Percentiles rank a stretch among this genome's conserved stretches.
phyloP scores from a whole-genome alignment of 1,140 invertebrate genomes.

The Diorhabda elongata region DNA sequence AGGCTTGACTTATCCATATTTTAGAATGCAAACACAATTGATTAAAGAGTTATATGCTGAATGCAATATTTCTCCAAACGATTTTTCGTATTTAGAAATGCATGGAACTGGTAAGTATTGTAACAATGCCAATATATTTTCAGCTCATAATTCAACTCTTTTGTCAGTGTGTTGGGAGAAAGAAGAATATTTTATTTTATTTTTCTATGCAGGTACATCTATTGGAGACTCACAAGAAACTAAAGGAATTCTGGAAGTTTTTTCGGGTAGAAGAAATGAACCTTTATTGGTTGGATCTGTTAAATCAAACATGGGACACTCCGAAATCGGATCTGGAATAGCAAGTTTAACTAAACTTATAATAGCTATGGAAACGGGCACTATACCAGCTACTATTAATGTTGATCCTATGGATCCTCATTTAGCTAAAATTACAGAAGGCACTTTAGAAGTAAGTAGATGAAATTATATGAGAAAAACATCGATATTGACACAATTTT shows the following conservation, averaged over 20 bases:
- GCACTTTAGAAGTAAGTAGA: background rate
- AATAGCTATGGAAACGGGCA: conserved; percentile 61
- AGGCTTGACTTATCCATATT: conserved; percentile 88
- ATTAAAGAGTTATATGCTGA: conserved; percentile 82
- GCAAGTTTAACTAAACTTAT: conserved; percentile 47
- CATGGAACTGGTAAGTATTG: conserved; percentile 70
- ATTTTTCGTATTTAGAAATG: conserved; percentile 80
- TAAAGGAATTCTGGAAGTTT: background rate
- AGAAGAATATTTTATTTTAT: background rate
- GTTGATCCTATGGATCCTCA: conserved; percentile 60
- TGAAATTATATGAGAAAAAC: background rate
- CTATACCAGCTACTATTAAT: conserved; percentile 69
- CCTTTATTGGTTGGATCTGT: conserved; percentile 48
- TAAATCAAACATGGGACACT: conserved; percentile 72
- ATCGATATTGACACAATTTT: too few species aligned
- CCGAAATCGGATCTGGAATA: conserved; percentile 62
- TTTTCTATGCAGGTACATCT: background rate
- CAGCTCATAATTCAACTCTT: too few species aligned
- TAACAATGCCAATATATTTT: too few species aligned
- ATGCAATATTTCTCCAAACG: conserved; percentile 65
- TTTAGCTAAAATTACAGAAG: conserved; percentile 56
- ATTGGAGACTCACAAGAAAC: background rate
- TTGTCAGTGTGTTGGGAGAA: too few species aligned
- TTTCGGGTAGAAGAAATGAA: background rate
- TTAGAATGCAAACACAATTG: conserved; percentile 72